A percentile compares a stretch with the other conserved stretches of the same genome.
Conservation (phyloP, 2,888 invertebrate species). For the Orthosia cruda region DNA sequence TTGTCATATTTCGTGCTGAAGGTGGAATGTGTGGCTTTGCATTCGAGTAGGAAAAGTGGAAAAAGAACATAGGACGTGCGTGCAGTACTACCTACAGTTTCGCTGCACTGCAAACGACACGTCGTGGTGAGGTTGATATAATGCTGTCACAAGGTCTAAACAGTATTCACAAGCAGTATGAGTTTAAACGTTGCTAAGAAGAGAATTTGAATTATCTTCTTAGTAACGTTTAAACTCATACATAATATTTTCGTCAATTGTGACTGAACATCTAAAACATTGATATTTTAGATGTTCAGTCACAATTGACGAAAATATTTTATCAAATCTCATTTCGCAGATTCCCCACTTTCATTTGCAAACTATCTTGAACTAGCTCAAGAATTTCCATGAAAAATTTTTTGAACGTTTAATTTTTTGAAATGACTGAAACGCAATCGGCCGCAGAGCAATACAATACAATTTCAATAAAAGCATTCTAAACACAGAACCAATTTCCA, state of each 20-base stretch:
- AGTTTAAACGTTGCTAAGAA: background rate
- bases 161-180: background rate
- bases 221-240: too few relatives aligned
- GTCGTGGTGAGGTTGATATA: too few relatives aligned
- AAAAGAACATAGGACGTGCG: constrained; percentile 5
- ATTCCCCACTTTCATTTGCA: background rate
- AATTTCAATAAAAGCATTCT: constrained; percentile 52
- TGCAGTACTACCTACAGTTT: background rate
- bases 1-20: constrained; percentile 27
- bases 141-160: background rate
- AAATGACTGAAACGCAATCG: constrained; percentile 3
- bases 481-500: constrained; percentile 43
- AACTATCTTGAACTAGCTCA: background rate
- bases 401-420: constrained; percentile 5
- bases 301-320: background rate
- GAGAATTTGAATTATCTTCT: too few relatives aligned
- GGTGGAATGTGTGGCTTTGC: constrained; percentile 9
- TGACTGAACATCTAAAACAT: too few relatives aligned
- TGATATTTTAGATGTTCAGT: background rate
- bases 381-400: constrained; percentile 19
- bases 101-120: background rate
- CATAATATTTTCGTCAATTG: too few relatives aligned
- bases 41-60: background rate
- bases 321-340: background rate
- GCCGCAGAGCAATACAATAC: constrained; percentile 36